A percentile compares a stretch with the other conserved stretches of the same genome.
Conservation (phyloP, 2,888 invertebrate species). For the Auanema freiburgensis region DNA sequence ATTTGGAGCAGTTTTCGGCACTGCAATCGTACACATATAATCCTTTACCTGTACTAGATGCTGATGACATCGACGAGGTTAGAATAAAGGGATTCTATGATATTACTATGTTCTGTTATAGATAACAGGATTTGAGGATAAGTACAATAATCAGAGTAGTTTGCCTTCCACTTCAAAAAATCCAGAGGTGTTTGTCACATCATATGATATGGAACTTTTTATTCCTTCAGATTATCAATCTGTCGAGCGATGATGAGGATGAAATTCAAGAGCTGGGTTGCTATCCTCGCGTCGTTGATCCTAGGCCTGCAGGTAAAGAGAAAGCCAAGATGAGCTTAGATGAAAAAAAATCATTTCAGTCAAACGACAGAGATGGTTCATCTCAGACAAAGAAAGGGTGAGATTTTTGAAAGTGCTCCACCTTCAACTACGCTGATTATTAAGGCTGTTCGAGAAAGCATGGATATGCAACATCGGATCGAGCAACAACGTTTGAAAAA, state of each 20-base stretch:
- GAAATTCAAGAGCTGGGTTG: conserved; percentile 22
- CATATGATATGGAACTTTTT: conserved; percentile 5
- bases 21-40: conserved; percentile 15
- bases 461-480: conserved; percentile 30
- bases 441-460: conserved; percentile 21
- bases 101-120: background rate
- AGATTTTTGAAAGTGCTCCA: background rate
- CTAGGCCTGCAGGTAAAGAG: background rate
- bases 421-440: background rate
- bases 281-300: background rate
- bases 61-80: conserved; percentile 21
- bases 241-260: conserved; percentile 27
- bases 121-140: background rate
- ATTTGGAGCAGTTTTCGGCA: conserved; percentile 34
- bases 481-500: conserved; percentile 29
- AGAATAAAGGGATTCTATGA: background rate
- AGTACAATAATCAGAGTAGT: background rate
- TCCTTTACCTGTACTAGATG: conserved; percentile 28
- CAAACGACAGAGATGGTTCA: conserved; percentile 23
- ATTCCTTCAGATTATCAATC: conserved; percentile 16
- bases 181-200: too few species aligned
- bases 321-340: background rate
- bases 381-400: conserved; percentile 21
- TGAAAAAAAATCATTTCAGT: conserved; percentile 10
- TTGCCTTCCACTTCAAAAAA: background rate